These are phyloP conservation scores for Caenorhabditis parvicauda DNA, from an alignment of 2,888 invertebrate genomes.

Conservation along the genomic window DNA sequence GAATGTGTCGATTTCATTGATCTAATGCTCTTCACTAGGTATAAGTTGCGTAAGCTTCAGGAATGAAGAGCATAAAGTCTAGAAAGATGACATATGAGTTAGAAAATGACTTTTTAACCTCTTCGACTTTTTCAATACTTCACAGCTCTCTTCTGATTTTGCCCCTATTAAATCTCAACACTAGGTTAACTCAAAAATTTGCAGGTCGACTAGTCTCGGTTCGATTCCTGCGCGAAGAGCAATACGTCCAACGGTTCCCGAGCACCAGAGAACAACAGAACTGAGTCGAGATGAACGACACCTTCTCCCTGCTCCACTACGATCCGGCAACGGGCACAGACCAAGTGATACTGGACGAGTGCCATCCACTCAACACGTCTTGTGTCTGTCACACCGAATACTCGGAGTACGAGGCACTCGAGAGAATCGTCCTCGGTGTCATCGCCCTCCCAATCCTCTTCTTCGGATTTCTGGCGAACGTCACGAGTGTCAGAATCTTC, in stretches of 20 bases:
- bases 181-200: too few species aligned
- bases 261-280: neutral
- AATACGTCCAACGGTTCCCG: neutral
- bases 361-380: conserved; percentile 37
- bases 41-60: too few species aligned
- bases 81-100: too few species aligned
- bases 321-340: neutral
- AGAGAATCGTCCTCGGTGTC: conserved; percentile 45
- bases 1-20: too few species aligned
- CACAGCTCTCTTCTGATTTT: too few species aligned
- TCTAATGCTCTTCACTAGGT: too few species aligned
- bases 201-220: conserved; percentile 7
- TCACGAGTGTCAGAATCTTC: conserved; percentile 53
- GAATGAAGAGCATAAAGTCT: too few species aligned
- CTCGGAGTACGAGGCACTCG: conserved; percentile 46
- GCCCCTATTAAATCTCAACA: too few species aligned
- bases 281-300: too few species aligned
- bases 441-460: conserved; percentile 49
- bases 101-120: too few species aligned
- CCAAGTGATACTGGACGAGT: too few species aligned
- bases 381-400: conserved; percentile 52
- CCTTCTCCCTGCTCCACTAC: neutral
- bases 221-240: conserved; percentile 5
- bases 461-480: conserved; percentile 50
- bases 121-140: too few species aligned